Evolutionary conservation across 2,113 vertebrate genomes (phyloP).

Genomic region (Aythya baeri): DNA sequence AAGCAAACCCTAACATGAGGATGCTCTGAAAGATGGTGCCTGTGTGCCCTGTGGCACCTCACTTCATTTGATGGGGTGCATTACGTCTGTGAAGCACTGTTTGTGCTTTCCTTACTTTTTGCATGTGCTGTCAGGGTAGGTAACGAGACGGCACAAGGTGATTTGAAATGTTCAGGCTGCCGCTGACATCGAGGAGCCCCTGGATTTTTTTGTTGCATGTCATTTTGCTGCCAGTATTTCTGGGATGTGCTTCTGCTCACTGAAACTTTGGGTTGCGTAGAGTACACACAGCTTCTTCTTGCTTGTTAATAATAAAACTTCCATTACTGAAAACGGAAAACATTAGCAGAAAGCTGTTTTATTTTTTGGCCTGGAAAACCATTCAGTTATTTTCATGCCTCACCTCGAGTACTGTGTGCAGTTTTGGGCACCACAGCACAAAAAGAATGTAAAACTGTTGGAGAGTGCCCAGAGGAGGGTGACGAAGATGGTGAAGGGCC

Average conservation of each 20-base stretch:
- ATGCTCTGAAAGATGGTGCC: not conserved
- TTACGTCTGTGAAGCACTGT: not conserved
- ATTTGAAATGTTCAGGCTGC: not conserved
- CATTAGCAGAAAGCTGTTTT: not conserved
- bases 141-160: not conserved
- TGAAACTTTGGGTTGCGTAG: not conserved
- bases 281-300: not conserved
- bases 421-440: no score
- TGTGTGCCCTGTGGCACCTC: fast-evolving
- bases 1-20: fast-evolving
- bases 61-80: fast-evolving
- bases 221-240: not conserved
- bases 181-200: not conserved
- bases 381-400: not conserved
- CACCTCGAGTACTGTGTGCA: no score
- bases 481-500: no score
- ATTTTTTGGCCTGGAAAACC: not conserved
- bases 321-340: not conserved
- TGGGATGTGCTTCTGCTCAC: not conserved
- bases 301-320: not conserved
- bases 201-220: not conserved
- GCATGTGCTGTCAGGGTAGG: not conserved
- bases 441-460: no score
- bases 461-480: no score
- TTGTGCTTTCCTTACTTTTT: not conserved